Evolutionary conservation across 1,140 invertebrate genomes (phyloP).

Genomic region (Zaprionus africanus): DNA sequence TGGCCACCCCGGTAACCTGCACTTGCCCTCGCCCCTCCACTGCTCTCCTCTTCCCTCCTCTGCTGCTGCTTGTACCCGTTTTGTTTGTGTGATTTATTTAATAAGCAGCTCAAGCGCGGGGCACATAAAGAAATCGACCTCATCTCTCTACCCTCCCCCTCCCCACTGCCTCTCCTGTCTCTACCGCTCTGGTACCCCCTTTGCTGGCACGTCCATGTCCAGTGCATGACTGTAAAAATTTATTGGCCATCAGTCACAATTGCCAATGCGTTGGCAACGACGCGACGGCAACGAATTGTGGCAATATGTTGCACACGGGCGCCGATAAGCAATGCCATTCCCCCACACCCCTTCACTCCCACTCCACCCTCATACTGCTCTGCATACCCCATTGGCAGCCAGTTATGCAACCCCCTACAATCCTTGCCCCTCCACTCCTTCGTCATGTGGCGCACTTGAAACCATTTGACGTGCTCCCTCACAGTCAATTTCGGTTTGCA

Average conservation of each 20-base stretch:
- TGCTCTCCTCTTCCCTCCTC: slow-evolving; percentile 1
- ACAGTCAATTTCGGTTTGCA: slow-evolving; percentile 1
- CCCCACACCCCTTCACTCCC: neutral
- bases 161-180: neutral
- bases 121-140: slow-evolving; percentile 41
- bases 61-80: neutral
- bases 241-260: slow-evolving; percentile 82
- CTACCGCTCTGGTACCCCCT: too few relatives aligned
- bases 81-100: slow-evolving; percentile 71
- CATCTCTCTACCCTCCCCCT: neutral
- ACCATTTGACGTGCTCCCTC: neutral
- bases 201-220: slow-evolving; percentile 44
- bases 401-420: neutral
- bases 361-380: neutral
- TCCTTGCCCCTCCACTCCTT: neutral
- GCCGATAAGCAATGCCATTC: slow-evolving; percentile 54
- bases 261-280: slow-evolving; percentile 56
- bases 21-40: neutral
- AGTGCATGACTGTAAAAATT: slow-evolving; percentile 73
- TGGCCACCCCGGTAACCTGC: slow-evolving; percentile 38
- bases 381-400: neutral
- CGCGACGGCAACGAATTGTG: slow-evolving; percentile 54
- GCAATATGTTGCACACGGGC: slow-evolving; percentile 77
- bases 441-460: neutral
- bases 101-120: slow-evolving; percentile 49